Evolutionary conservation across 2,113 vertebrate genomes (phyloP), one percentile per base, ranked within the genome.

Genomic region (Varanus salvator): DNA sequence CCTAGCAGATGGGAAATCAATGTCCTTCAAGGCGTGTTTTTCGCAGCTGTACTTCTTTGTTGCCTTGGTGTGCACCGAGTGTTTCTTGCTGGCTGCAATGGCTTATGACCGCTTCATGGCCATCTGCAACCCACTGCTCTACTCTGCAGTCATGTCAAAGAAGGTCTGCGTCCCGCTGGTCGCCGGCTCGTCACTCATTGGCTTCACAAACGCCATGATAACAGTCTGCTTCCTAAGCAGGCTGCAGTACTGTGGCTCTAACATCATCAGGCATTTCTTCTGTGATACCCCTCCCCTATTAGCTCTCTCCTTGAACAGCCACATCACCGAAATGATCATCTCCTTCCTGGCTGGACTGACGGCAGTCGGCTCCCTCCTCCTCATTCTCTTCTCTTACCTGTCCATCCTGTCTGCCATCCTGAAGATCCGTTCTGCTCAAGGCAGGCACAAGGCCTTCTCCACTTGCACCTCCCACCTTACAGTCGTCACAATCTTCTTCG

Each of bases 81-180:
- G 94, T 52, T 96, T 94, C 12, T 82, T 97, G 44, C 92, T 97
- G 66, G 94, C 92, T 52, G 81, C 96, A 14, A 97, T 97, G 97
- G 97, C 88, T 25, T 84, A 77, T 66, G 81, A 89, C 8, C 71
- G 54, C 68, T 89, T 77, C 21, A 64, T 77, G 44, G 88, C 88
- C n/a, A 84, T 89, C 71, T 38, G 80, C 34, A 84, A 12, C 60
- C 81, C 81, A 15, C 50, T 89, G 38, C 81, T 76, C 11, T 89
- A 84, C 84, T 66, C 72, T 17, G 74, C 57, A 66, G 4, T 86
- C 64, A 89, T 92, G 93, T 34, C 93, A 54, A 57, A 84, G 78
- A 90, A 75, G 34, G 48, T 54, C 2, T 89, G 93, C 14, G 11
- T 0, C 0, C 31, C 85, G 23, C 84, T 91, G 50, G 88, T 90